These are phyloP conservation scores for Chaenocephalus aceratus DNA, from an alignment of 2,113 vertebrate species.

Conservation along the genomic window DNA sequence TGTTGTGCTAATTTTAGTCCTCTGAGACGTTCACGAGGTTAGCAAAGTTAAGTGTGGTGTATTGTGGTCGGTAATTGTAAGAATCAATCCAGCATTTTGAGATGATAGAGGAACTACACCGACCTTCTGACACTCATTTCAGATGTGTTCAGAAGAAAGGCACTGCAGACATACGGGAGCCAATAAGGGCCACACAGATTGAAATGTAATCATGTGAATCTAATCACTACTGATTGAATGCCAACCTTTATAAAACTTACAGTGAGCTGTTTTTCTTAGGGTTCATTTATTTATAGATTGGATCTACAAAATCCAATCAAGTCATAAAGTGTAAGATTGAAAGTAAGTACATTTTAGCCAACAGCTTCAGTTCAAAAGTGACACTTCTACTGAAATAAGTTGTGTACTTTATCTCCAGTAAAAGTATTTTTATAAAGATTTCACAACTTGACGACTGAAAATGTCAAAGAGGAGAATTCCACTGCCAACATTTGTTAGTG, in stretches of 20 bases:
- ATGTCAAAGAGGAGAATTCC: too few relatives aligned
- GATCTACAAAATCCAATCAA: neutral
- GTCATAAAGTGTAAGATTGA: neutral
- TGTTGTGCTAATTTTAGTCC: constrained; percentile 3
- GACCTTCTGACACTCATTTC: neutral
- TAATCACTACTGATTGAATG: neutral
- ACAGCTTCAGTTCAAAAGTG: neutral
- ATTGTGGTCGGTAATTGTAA: constrained; percentile 29
- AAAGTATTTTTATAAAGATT: too few relatives aligned
- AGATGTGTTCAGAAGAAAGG: neutral
- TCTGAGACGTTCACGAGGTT: neutral
- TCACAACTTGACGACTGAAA: too few relatives aligned
- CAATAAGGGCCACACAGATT: neutral
- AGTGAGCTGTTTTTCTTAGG: too few relatives aligned
- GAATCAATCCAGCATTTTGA: constrained; percentile 23
- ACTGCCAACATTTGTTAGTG: too few relatives aligned
- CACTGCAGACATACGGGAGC: neutral
- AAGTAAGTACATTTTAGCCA: too few relatives aligned
- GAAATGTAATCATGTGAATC: neutral
- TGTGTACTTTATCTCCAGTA: too few relatives aligned
- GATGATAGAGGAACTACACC: neutral
- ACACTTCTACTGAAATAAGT: neutral
- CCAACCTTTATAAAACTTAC: neutral
- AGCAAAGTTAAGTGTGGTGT: constrained; percentile 2
- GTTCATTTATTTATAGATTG: too few relatives aligned